Percentiles rank a stretch among this genome's conserved stretches.
phyloP scores from a whole-genome alignment of 2,888 invertebrate genomes.

The Hypomecis punctinalis region DNA sequence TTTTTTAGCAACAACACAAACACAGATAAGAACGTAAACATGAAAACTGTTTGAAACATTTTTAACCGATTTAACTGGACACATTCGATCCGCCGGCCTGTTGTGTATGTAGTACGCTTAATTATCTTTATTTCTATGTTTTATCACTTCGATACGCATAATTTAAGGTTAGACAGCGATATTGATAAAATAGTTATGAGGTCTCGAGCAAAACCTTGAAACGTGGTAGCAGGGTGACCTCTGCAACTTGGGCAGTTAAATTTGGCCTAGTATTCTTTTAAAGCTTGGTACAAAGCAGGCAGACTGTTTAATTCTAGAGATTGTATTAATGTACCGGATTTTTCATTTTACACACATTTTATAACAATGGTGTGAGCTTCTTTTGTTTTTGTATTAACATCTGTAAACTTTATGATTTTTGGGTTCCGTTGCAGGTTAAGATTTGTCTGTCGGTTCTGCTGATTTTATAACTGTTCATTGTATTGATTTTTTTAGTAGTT shows the following conservation, averaged over 20 bases:
- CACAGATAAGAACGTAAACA: constrained; percentile 52
- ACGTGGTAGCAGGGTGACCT: background rate
- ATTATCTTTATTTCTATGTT: constrained; percentile 35
- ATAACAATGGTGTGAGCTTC: background rate
- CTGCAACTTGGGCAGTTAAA: background rate
- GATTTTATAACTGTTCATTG: too few species aligned
- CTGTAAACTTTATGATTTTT: background rate
- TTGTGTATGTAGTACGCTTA: constrained; percentile 49
- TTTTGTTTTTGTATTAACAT: background rate
- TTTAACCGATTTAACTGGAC: constrained; percentile 42
- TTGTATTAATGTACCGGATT: background rate
- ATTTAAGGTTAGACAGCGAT: constrained; percentile 19
- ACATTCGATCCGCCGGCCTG: constrained; percentile 50
- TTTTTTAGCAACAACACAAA: constrained; percentile 60
- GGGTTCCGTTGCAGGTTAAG: too few species aligned
- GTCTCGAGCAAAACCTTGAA: constrained; percentile 5
- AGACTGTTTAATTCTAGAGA: too few species aligned
- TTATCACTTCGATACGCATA: constrained; percentile 19
- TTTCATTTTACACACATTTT: background rate
- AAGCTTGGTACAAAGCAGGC: background rate
- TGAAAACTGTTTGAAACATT: constrained; percentile 64
- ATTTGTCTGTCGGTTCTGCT: too few species aligned
- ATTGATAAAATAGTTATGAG: constrained; percentile 6
- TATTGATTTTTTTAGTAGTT: too few species aligned
- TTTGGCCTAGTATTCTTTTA: background rate